Evolutionary conservation across 2,888 invertebrate species (phyloP).

Genomic region (Athripsodes cinereus): DNA sequence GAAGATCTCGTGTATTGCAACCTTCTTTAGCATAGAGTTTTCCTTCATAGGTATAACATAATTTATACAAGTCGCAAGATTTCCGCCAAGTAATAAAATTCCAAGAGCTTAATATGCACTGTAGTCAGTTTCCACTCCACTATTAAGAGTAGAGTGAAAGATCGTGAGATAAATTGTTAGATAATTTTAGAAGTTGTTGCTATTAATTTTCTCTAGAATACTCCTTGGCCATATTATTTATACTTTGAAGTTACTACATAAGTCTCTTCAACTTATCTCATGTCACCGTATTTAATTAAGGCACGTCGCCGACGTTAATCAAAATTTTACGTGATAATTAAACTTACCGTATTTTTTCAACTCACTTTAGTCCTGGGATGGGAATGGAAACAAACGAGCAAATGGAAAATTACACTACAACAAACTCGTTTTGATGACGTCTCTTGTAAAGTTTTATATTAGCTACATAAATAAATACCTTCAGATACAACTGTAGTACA

Average conservation of each 20-base stretch:
- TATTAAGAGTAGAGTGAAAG: constrained; percentile 1
- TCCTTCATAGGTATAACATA: neutral
- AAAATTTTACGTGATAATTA: constrained; percentile 12
- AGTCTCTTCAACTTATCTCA: neutral
- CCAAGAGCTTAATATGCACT: neutral
- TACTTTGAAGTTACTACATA: neutral
- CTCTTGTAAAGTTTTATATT: no score
- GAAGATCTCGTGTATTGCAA: neutral
- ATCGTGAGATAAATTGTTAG: constrained; percentile 1
- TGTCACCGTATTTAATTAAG: constrained; percentile 6
- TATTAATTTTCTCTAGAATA: neutral
- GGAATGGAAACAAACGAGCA: neutral
- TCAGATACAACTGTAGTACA: no score
- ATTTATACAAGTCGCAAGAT: neutral
- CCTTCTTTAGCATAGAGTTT: neutral
- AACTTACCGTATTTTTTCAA: neutral
- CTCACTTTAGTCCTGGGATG: neutral
- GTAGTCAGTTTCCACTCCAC: neutral
- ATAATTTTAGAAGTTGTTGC: constrained; percentile 1
- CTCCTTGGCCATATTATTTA: neutral
- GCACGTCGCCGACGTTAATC: constrained; percentile 6
- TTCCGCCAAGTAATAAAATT: neutral
- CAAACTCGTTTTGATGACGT: no score
- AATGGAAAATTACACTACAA: no score
- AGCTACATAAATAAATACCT: no score